phyloP scores from a whole-genome alignment of 2,113 vertebrate genomes.

The Sebastes schlegelii region DNA sequence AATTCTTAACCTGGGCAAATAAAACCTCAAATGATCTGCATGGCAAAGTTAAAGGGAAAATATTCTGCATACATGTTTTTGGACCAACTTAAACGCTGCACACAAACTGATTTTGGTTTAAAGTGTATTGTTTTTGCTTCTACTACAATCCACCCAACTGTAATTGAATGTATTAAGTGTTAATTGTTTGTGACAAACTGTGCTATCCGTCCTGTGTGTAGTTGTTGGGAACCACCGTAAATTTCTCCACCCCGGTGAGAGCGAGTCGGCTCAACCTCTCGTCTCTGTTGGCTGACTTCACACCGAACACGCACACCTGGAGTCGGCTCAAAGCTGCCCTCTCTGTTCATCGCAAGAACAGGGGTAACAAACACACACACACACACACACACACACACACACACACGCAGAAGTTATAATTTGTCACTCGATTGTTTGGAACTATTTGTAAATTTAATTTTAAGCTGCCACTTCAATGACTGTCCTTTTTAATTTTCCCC shows the following conservation, averaged over 20 bases:
- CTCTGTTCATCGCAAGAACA: conserved; percentile 83
- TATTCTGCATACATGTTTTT: too few relatives aligned
- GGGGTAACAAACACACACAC: conserved; percentile 39
- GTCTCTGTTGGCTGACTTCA: conserved; percentile 71
- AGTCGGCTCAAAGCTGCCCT: conserved; percentile 84
- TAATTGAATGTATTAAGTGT: background rate
- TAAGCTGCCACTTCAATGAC: background rate
- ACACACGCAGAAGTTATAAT: background rate
- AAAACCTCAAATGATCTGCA: background rate
- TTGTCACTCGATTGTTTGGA: background rate
- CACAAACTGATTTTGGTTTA: background rate
- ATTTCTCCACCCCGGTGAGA: conserved; percentile 69
- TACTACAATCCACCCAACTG: background rate
- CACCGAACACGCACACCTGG: conserved; percentile 81
- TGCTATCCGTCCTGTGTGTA: conserved; percentile 6
- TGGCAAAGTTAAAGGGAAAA: too few relatives aligned
- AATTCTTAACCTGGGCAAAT: background rate
- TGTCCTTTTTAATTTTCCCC: background rate
- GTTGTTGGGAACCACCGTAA: conserved; percentile 16
- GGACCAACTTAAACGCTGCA: too few relatives aligned
- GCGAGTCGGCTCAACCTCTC: conserved; percentile 65
- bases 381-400: background rate
- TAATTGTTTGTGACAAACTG: background rate
- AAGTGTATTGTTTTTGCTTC: background rate
- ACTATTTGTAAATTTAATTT: background rate